Evolutionary conservation across 2,888 invertebrate species (phyloP), one percentile per base, ranked within the genome.

Genomic region (Pherbina coryleti): DNA sequence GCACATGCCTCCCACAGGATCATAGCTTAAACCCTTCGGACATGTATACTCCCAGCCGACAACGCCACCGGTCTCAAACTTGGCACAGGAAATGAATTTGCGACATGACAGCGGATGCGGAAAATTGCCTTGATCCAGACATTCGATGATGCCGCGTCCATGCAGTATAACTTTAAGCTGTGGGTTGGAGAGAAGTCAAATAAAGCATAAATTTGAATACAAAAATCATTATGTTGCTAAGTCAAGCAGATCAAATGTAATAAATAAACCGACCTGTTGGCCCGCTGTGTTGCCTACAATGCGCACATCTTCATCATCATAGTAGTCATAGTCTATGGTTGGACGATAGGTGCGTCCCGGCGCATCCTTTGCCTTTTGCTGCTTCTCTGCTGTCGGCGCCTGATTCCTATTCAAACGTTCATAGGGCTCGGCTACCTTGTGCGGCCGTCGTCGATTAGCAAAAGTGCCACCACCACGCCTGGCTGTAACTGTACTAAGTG

Each of bases 21-120:
- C 97, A 87, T 96, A 97, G 84, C 95, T 95, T 4, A 97, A 91
- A 49, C 95, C 94, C 83, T 93, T 93, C 0, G 97, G 97, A 86
- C 97, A 97, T 17, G 95, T 94, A 90, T 97, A 97, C 84, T 96
- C 96, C 93, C 96, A 97, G 9, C 96, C 96, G 0, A 95, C 90
- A 2, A 96, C 92, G 19, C 93, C 92, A 17, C 94, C 94, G 85
- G 93, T 94, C 82, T 96, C 95, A 91, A 95, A 93, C 88, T 92
- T 92, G 34, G 97, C 96, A 89, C 97, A 97, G 25, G 95, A 96
- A 84, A 97, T 96, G 89, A 97, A 97, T 90, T 96, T 96, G 89
- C 94, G 95, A 89, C 97, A 97, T 0, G 96, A 96, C 19, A 93
- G 92, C 2, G 97, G 97, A 91, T 97, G 97, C 0, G 97, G 95